These are phyloP conservation scores for Pteromalus puparum DNA, from an alignment of 1,140 invertebrate genomes.

Conservation along the genomic window DNA sequence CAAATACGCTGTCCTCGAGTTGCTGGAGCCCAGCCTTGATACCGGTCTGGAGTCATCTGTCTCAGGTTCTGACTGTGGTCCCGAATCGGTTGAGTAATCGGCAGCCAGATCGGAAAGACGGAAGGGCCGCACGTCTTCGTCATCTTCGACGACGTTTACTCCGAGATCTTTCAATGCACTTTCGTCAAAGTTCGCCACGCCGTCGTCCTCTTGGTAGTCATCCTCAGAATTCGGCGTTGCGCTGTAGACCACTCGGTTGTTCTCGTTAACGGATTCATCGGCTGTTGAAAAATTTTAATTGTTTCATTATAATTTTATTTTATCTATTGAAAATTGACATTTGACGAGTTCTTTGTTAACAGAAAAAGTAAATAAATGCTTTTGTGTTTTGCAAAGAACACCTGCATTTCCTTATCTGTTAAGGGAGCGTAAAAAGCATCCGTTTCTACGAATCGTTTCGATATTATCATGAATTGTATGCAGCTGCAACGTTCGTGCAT, in stretches of 20 bases:
- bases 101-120: constrained; percentile 67
- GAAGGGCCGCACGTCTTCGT: constrained; percentile 62
- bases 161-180: constrained; percentile 61
- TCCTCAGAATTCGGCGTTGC: constrained; percentile 10
- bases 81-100: constrained; percentile 71
- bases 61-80: constrained; percentile 70
- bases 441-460: too few relatives aligned
- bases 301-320: too few relatives aligned
- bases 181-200: constrained; percentile 49
- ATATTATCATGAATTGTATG: too few relatives aligned
- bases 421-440: too few relatives aligned
- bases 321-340: too few relatives aligned
- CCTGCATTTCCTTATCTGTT: too few relatives aligned
- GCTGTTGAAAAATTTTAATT: not conserved
- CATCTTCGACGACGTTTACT: constrained; percentile 50
- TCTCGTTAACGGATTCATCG: constrained; percentile 55
- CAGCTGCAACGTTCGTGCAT: too few relatives aligned
- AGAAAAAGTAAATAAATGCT: too few relatives aligned
- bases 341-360: too few relatives aligned
- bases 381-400: too few relatives aligned
- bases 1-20: constrained; percentile 61
- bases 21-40: constrained; percentile 65
- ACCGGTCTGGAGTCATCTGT: constrained; percentile 69
- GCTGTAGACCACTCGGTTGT: constrained; percentile 31
- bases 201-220: constrained; percentile 50